Evolutionary conservation across 1,140 invertebrate genomes (phyloP).

Genomic region (Drosophila funebris): DNA sequence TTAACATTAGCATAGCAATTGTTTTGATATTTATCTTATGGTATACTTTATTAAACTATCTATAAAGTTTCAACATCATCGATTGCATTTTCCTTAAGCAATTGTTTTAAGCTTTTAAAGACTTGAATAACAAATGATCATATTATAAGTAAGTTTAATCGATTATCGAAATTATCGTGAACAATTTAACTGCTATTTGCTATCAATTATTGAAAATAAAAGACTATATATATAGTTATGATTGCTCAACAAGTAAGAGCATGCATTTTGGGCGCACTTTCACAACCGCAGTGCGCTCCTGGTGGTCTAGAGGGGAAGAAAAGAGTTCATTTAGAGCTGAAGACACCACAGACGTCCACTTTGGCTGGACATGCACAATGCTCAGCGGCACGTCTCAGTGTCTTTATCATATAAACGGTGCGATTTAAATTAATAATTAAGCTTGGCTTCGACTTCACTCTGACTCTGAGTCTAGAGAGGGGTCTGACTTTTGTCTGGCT

Average conservation of each 20-base stretch:
- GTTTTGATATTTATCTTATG: no score
- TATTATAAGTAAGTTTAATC: no score
- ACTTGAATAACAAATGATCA: no score
- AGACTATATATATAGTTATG: no score
- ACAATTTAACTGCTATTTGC: no score
- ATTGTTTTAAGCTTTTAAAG: no score
- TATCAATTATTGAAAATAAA: no score
- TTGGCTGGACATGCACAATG: conserved; percentile 68
- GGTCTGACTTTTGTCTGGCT: not conserved
- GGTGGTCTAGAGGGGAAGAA: not conserved
- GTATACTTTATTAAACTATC: no score
- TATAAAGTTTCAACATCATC: no score
- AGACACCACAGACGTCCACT: not conserved
- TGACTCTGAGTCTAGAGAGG: not conserved
- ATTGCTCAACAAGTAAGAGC: not conserved
- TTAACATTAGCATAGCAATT: no score
- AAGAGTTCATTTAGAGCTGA: conserved; percentile 40
- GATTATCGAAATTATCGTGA: no score
- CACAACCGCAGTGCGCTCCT: conserved; percentile 4
- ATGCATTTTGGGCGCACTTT: not conserved
- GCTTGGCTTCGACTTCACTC: conserved; percentile 19
- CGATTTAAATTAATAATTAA: conserved; percentile 81
- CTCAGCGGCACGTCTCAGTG: conserved; percentile 73
- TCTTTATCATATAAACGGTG: conserved; percentile 80
- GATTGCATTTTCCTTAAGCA: no score